Conservation (phyloP, 2,888 invertebrate genomes). For the Caradrina kadenii region DNA sequence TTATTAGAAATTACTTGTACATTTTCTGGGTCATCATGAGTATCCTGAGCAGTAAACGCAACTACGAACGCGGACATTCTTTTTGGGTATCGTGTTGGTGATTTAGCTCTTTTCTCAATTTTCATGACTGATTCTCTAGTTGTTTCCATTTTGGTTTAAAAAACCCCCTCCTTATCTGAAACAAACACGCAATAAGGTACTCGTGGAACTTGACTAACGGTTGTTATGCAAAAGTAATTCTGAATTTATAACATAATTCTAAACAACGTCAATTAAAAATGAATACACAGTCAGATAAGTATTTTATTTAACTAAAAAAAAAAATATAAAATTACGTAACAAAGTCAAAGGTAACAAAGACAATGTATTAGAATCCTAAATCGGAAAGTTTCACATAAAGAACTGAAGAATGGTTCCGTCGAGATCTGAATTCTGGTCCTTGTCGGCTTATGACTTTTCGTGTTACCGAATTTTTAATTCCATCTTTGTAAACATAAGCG, state of each 20-base stretch:
- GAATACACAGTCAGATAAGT: neutral
- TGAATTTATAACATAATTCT: neutral
- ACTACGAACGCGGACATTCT: conserved; percentile 67
- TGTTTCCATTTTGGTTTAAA: conserved; percentile 58
- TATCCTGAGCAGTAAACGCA: conserved; percentile 70
- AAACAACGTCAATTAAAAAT: conserved; percentile 11
- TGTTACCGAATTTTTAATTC: conserved; percentile 21
- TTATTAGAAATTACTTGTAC: conserved; percentile 65
- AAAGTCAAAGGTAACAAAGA: conserved; percentile 35
- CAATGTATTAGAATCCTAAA: conserved; percentile 76
- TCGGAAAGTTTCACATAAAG: conserved; percentile 72
- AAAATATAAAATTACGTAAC: conserved; percentile 15
- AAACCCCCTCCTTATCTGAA: conserved; percentile 50
- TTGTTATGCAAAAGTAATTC: neutral
- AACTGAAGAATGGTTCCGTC: conserved; percentile 49
- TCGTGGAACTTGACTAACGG: conserved; percentile 1
- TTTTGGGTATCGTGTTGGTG: conserved; percentile 58
- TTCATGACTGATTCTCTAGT: conserved; percentile 33
- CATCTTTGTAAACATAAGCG: conserved; percentile 70
- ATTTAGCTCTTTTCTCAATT: conserved; percentile 52
- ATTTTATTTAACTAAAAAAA: conserved; percentile 37
- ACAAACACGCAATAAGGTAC: conserved; percentile 50
- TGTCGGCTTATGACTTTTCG: neutral
- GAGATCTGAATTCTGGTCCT: neutral
- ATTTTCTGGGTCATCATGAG: conserved; percentile 66